Conservation (phyloP, 2,113 vertebrate genomes). For the Campylomormyrus tamandua region DNA sequence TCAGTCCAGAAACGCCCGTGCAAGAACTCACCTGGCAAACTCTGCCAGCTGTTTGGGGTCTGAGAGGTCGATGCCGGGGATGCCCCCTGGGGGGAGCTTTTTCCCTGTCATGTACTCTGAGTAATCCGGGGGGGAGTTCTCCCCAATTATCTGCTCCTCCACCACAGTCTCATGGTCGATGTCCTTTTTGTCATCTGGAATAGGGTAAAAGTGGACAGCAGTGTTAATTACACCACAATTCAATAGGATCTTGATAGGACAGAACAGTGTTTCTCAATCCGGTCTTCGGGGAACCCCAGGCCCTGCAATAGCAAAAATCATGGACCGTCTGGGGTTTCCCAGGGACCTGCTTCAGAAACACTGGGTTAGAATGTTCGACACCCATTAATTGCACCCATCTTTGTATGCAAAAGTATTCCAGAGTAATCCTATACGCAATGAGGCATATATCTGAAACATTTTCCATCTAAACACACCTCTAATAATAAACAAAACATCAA, state of each 20-base stretch:
- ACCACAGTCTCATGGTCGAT: conserved; percentile 93
- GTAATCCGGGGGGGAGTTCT: conserved; percentile 96
- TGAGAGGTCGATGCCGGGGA: conserved; percentile 94
- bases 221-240: background rate
- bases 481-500: no score
- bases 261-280: background rate
- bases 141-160: conserved; percentile 89
- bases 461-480: no score
- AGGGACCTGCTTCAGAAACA: background rate
- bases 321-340: background rate
- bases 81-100: conserved; percentile 94
- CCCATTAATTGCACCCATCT: no score
- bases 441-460: no score
- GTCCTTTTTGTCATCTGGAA: conserved; percentile 97
- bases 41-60: conserved; percentile 97
- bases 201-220: background rate
- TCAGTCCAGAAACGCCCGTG: background rate
- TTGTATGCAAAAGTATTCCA: no score
- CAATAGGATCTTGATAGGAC: background rate
- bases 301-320: background rate
- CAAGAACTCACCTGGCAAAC: conserved; percentile 81
- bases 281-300: background rate
- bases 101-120: conserved; percentile 99
- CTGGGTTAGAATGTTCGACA: background rate
- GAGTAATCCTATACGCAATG: no score